Evolutionary conservation across 2,113 vertebrate species (phyloP).

Genomic region (Arizona elegans): DNA sequence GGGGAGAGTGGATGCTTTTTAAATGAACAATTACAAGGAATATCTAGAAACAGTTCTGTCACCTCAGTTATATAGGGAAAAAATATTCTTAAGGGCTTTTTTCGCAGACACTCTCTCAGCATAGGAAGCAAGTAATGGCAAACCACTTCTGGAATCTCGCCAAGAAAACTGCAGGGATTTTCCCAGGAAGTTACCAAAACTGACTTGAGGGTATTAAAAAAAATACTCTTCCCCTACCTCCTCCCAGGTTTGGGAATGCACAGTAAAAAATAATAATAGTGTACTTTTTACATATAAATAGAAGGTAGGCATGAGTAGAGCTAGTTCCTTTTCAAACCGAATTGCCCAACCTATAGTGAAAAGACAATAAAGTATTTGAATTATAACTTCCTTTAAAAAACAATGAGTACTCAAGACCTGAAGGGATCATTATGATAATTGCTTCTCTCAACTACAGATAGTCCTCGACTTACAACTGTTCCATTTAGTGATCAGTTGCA

Average conservation of each 20-base stretch:
- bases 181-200: neutral
- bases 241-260: neutral
- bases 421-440: slow-evolving; percentile 10
- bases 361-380: neutral
- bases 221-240: neutral
- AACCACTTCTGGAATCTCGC: neutral
- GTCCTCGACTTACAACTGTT: no score
- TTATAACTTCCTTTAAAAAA: neutral
- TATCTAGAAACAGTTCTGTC: neutral
- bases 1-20: neutral
- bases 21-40: neutral
- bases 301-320: neutral
- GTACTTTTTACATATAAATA: slow-evolving; percentile 5
- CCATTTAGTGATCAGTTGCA: no score
- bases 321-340: neutral
- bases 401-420: neutral
- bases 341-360: neutral
- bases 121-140: neutral
- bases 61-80: neutral
- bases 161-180: neutral
- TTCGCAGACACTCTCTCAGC: neutral
- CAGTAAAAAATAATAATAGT: neutral
- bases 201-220: neutral
- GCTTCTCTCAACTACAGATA: no score
- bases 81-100: neutral